Conservation (phyloP, 2,888 invertebrate genomes). For the Heteromurus nitidus region DNA sequence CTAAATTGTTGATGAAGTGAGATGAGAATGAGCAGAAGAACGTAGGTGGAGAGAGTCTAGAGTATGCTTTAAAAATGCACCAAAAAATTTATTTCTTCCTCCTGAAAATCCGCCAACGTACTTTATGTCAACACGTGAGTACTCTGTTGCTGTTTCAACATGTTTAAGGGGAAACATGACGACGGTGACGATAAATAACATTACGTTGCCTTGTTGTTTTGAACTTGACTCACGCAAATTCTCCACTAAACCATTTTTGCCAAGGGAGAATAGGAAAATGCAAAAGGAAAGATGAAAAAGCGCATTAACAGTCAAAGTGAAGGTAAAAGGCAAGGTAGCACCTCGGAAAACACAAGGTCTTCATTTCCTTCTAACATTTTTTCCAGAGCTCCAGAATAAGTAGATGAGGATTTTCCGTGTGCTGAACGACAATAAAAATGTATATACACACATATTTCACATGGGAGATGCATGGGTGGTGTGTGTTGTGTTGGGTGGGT, state of each 20-base stretch:
- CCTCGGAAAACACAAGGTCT: slow-evolving; percentile 14
- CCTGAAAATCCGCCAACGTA: no score
- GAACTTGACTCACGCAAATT: slow-evolving; percentile 41
- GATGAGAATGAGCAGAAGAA: not conserved
- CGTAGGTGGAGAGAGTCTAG: not conserved
- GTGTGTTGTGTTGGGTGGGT: not conserved
- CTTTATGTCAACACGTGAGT: not conserved
- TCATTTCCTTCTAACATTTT: no score
- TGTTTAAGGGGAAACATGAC: not conserved
- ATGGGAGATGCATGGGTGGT: slow-evolving; percentile 1
- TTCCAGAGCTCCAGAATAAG: not conserved
- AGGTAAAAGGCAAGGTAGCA: slow-evolving; percentile 16
- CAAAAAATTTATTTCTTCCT: not conserved
- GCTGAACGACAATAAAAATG: not conserved
- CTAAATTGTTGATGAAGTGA: no score
- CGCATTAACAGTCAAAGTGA: no score
- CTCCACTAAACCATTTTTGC: not conserved
- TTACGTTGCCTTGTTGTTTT: slow-evolving; percentile 1
- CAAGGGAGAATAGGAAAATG: not conserved
- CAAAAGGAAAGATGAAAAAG: not conserved
- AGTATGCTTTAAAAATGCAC: not conserved
- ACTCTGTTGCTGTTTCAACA: slow-evolving; percentile 9
- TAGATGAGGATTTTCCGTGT: slow-evolving; percentile 29
- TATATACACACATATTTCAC: not conserved
- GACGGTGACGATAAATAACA: slow-evolving; percentile 15